Evolutionary conservation across 2,888 invertebrate species (phyloP), one percentile per base, ranked within the genome.

Genomic region (Fragum sueziense): DNA sequence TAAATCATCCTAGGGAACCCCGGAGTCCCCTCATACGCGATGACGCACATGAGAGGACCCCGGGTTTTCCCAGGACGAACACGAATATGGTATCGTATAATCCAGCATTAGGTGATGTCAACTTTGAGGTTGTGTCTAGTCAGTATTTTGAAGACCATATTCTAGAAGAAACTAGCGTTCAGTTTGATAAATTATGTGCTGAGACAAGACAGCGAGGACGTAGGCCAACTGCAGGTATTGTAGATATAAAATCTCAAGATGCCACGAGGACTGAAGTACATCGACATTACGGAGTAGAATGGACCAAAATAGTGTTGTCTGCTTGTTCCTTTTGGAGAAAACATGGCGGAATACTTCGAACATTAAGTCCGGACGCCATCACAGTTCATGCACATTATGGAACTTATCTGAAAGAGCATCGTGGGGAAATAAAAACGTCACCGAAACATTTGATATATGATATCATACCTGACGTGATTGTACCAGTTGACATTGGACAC

Each of bases 291-390:
- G 31, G 31, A 17, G 4, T 33, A 20, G 20, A 33, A 11, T 61
- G 61, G 61, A 20, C n/a, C 20, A 11, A 3, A 9, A 20, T 61
- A 33, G 33, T 61, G 7, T 14, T 31, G 20, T 33, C 31, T 17
- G 31, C 61, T 0, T 61, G 61, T 61, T 7, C 17, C 33, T 14
- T 33, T n/a, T 61, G 61, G 61, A 3, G 31, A 7, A 33, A 29
- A 61, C 61, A 31, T 61, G 61, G 61, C n/a, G 61, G 33, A 4
- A 33, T 61, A n/a, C 33, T 61, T 31, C 61, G 61, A 17, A 33
- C 31, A 33, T n/a, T 33, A 2, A 61, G 61, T 33, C 61, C 61
- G 3, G 31, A 33, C 4, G 61, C 61, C 11, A 29, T 61, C 6
- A 20, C 33, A 7, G 61, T 31, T 14, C 61, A 61, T 33, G 31